Evolutionary conservation across 2,113 vertebrate genomes (phyloP).

Genomic region (Pelmatolapia mariae): DNA sequence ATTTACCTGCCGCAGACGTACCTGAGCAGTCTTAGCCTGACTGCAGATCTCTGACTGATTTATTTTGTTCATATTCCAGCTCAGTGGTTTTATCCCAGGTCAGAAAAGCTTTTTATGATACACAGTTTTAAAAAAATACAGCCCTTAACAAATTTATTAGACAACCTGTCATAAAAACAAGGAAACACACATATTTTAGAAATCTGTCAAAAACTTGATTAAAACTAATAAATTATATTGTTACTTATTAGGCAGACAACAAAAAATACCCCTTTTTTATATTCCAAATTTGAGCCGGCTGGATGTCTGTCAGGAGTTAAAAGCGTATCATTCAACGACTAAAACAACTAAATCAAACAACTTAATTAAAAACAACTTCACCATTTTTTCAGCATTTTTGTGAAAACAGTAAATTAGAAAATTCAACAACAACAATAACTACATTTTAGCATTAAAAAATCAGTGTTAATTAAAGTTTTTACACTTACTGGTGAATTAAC

Average conservation of each 20-base stretch:
- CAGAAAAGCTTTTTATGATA: neutral
- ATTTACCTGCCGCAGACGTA: neutral
- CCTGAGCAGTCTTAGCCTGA: neutral
- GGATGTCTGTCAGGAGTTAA: neutral
- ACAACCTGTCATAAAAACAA: neutral
- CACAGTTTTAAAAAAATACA: neutral
- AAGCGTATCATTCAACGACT: neutral
- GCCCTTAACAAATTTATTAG: neutral
- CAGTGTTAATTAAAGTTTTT: neutral
- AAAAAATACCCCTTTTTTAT: too few species aligned
- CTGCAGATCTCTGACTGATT: neutral
- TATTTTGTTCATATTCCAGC: neutral
- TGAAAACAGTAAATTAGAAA: neutral
- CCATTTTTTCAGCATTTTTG: neutral
- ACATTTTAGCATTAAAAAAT: neutral
- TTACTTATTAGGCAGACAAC: too few species aligned
- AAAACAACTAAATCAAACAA: neutral
- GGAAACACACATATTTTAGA: neutral
- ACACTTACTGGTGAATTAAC: neutral
- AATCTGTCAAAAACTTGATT: too few species aligned
- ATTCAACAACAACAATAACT: neutral
- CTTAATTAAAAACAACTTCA: neutral
- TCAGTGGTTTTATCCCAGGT: neutral
- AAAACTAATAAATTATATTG: too few species aligned
- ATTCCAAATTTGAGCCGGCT: too few species aligned